phyloP scores from a whole-genome alignment of 2,888 invertebrate genomes.

The Aspidiotus destructor region DNA sequence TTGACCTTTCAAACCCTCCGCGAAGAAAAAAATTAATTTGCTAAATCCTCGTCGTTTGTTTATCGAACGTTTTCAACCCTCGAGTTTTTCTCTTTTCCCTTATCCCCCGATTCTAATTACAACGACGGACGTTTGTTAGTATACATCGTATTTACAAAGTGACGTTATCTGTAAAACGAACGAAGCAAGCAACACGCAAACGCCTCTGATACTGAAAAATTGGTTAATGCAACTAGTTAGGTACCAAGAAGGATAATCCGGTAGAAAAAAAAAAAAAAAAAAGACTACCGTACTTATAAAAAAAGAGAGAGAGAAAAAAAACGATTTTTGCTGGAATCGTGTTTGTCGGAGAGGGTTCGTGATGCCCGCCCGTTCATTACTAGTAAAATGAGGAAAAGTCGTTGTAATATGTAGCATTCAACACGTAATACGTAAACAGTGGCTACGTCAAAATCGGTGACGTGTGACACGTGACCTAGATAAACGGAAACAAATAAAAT shows the following conservation, averaged over 20 bases:
- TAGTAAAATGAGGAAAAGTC: too few species aligned
- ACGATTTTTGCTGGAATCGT: not conserved
- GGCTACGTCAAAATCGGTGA: slow-evolving; percentile 23
- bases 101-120: not conserved
- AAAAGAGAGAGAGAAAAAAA: not conserved
- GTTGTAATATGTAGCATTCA: slow-evolving; percentile 18
- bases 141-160: slow-evolving; percentile 8
- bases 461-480: slow-evolving; percentile 28
- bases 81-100: not conserved
- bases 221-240: slow-evolving; percentile 19
- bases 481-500: slow-evolving; percentile 23
- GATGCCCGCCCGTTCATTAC: too few species aligned
- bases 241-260: not conserved
- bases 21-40: not conserved
- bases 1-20: slow-evolving; percentile 37
- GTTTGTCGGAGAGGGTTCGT: too few species aligned
- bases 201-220: slow-evolving; percentile 1
- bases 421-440: slow-evolving; percentile 27
- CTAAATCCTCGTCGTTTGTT: not conserved
- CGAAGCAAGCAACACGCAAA: slow-evolving; percentile 20
- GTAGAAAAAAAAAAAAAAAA: not conserved
- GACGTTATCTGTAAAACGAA: slow-evolving; percentile 19
- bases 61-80: not conserved
- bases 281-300: not conserved
- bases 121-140: not conserved